A percentile compares a stretch with the other conserved stretches of the same genome.
Evolutionary conservation across 2,113 vertebrate genomes (phyloP).

Genomic region (Ictidomys tridecemlineatus): DNA sequence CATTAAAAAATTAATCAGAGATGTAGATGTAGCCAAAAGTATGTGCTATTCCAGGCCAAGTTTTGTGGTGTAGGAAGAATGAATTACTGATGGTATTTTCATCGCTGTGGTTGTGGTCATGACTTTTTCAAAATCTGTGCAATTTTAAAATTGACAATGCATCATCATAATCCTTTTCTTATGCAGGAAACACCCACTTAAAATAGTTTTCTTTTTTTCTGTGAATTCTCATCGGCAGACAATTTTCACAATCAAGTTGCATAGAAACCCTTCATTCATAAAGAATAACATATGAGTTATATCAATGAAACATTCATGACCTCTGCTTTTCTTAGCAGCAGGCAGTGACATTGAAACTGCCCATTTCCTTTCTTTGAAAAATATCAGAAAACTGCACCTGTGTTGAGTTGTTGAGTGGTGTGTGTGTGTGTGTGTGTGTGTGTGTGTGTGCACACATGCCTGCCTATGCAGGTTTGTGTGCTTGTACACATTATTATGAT

Average conservation of each 20-base stretch:
- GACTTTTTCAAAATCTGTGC: conserved; percentile 75
- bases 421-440: background rate
- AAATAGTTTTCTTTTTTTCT: conserved; percentile 69
- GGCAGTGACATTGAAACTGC: conserved; percentile 36
- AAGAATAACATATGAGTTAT: conserved; percentile 73
- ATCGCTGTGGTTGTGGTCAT: conserved; percentile 59
- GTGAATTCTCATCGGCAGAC: conserved; percentile 72
- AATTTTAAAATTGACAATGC: conserved; percentile 78
- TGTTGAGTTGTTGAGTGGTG: background rate
- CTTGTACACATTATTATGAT: background rate
- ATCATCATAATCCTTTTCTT: conserved; percentile 74
- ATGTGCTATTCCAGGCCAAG: conserved; percentile 64
- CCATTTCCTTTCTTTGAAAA: conserved; percentile 67
- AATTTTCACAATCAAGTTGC: conserved; percentile 78
- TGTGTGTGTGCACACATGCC: fast-evolving
- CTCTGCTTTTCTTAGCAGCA: conserved; percentile 63
- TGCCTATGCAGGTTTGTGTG: background rate
- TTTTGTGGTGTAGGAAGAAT: conserved; percentile 53
- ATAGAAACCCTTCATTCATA: conserved; percentile 81
- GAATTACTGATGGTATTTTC: conserved; percentile 61
- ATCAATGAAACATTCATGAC: conserved; percentile 81
- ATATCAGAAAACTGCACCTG: conserved; percentile 32
- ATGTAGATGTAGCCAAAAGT: conserved; percentile 58
- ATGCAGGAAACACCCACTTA: conserved; percentile 81
- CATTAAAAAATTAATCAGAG: conserved; percentile 71